Base-by-base conservation (phyloP, 2,113 vertebrate genomes). In the Cygnus atratus region DNA sequence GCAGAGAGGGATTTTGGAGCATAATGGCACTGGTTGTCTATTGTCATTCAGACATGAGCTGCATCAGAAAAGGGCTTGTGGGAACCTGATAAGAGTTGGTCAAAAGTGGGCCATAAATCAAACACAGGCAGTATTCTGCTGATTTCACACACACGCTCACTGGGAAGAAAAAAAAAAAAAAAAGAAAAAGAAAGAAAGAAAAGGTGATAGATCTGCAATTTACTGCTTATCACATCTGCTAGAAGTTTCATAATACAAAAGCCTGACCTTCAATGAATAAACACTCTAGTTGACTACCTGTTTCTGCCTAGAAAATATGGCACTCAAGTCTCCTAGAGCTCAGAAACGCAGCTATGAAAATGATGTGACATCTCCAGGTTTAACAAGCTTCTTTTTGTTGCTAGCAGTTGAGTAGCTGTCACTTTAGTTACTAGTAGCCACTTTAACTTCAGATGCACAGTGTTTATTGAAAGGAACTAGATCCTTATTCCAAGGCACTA, bases 81-180 rank as follows among this genome's bases (percentile, higher is more conserved):
- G 97, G 98, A 98, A 98, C 98, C 98, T 98, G 99, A 99, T 99
- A 99, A 99, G 99, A 98, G 97, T 96, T 98, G 97, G 98, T 98
- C 98, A 98, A 98, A 99, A 99, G 98, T 98, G 98, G 98, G 98
- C 94, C 98, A 99, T 99, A 99, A 99, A 99, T 99, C 99, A 99
- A 97, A 92, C 20, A 55, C 93, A 98, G 98, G 98, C 97, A 98
- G 98, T 97, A 96, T 98, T 98, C 98, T 96, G 87, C 98, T 98
- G 98, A 98, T 98, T 99, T 98, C 98, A 98, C 98, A 98, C 98
- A 98, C 84, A 95, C 63, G 39, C 82, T 95, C 91, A 95, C 93
- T 90, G 80, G 82, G 72, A 54, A 73, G 19, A 4, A 41, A 33
- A 29, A 18, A 26, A 77, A 59, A 66, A 55, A 29, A 13, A 15